Base-by-base conservation (phyloP, 2,888 invertebrate genomes). In the Harpalus rubripes region DNA sequence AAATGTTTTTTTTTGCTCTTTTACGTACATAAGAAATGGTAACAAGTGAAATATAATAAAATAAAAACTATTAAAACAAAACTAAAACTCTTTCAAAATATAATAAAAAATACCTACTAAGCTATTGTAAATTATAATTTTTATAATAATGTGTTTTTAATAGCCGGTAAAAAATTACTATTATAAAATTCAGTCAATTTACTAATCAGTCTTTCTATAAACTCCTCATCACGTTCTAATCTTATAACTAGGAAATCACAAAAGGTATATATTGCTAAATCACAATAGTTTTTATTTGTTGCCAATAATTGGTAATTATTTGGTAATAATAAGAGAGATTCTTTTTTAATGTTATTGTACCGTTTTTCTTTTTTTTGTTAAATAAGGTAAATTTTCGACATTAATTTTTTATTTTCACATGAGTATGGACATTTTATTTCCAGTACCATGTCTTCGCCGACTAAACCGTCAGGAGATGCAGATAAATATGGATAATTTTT, bases 381-480 rank as follows among this genome's bases (percentile, higher is more conserved):
- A n/a, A n/a, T n/a, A n/a, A n/a, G n/a, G n/a, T n/a, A n/a, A n/a
- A n/a, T n/a, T n/a, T n/a, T n/a, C n/a, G n/a, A n/a, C n/a, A n/a
- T n/a, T 58, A 58, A 7, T 58, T n/a, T 58, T 58, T 12, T 10
- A 3, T 58, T 5, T 58, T 12, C 5, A 12, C 41, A 41, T 10
- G 58, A n/a, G 12, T 7, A 61, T 6, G 61, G 61, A 18, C 61
- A 61, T 61, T 61, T 61, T 16, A 61, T 61, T 16, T 61, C 61
- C 15, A 61, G 18, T 5, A 18, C 18, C 18, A 8, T 8, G 8
- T 61, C 8, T 6, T 61, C 18, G 6, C 8, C 16, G 12, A 61
- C 18, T 16, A 61, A 18, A 6, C 61, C 61, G 8, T 61, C 61
- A 3, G 58, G 61, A 4, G 61, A 61, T 16, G 61, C 15, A n/a